Conservation (phyloP, 2,113 vertebrate genomes). For the Rafetus swinhoei region DNA sequence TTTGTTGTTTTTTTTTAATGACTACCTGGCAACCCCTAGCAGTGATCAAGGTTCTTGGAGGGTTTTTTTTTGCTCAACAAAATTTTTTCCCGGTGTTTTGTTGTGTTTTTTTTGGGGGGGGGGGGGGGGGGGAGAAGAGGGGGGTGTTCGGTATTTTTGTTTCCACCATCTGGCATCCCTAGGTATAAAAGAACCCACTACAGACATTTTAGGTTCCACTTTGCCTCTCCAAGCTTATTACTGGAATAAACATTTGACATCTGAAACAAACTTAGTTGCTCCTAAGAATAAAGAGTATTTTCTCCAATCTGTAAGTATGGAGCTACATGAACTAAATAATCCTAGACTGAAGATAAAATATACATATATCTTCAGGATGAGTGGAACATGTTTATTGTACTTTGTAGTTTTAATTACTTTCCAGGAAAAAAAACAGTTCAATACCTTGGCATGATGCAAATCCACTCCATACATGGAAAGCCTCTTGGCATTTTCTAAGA, state of each 20-base stretch:
- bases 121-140: too few relatives aligned
- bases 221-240: background rate
- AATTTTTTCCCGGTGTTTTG: too few relatives aligned
- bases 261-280: background rate
- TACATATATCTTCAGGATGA: fast-evolving
- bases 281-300: background rate
- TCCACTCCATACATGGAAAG: slow-evolving; percentile 99
- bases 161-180: too few relatives aligned
- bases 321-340: background rate
- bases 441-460: slow-evolving; percentile 97
- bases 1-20: too few relatives aligned
- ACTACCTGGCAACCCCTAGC: too few relatives aligned
- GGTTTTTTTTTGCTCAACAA: too few relatives aligned
- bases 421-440: background rate
- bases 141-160: too few relatives aligned
- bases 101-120: too few relatives aligned
- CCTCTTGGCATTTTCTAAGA: slow-evolving; percentile 98
- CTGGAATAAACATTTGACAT: background rate
- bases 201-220: background rate
- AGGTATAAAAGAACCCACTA: background rate
- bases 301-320: background rate
- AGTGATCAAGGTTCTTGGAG: too few relatives aligned
- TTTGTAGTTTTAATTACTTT: background rate
- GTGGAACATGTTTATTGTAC: background rate
- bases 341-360: background rate